Conservation (phyloP, 2,797 vertebrate species). For the Serranus cabrilla region DNA sequence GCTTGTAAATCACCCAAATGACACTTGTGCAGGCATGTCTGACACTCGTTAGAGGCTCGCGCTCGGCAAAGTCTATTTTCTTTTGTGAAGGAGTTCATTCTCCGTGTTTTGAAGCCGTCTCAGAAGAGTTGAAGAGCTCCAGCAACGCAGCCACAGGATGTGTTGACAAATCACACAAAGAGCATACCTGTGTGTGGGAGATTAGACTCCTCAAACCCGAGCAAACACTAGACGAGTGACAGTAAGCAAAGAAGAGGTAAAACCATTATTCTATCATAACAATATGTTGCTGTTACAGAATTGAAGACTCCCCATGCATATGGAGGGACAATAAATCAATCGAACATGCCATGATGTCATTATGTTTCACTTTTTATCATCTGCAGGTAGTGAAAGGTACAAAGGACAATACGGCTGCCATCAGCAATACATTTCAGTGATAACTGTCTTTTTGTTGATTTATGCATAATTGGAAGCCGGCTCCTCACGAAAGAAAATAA, state of each 20-base stretch:
- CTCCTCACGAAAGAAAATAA: slow-evolving; percentile 26
- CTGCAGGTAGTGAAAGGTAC: slow-evolving; percentile 23
- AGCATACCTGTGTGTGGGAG: slow-evolving; percentile 66
- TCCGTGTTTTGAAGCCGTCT: slow-evolving; percentile 68
- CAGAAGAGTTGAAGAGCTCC: slow-evolving; percentile 60
- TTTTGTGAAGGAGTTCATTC: slow-evolving; percentile 63
- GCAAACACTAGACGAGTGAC: slow-evolving; percentile 55
- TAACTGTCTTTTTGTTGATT: slow-evolving; percentile 41
- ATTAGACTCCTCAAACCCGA: slow-evolving; percentile 71
- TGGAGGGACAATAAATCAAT: slow-evolving; percentile 51
- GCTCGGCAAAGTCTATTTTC: slow-evolving; percentile 65
- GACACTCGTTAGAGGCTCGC: slow-evolving; percentile 63
- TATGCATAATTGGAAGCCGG: slow-evolving; percentile 33
- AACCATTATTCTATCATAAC: slow-evolving; percentile 54
- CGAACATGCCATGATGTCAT: slow-evolving; percentile 45
- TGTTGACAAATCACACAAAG: slow-evolving; percentile 70
- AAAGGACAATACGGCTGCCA: slow-evolving; percentile 13
- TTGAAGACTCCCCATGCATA: slow-evolving; percentile 27
- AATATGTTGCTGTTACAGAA: slow-evolving; percentile 18
- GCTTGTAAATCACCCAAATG: slow-evolving; percentile 80
- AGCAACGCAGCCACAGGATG: slow-evolving; percentile 44
- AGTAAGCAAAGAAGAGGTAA: slow-evolving; percentile 58
- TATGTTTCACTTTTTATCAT: slow-evolving; percentile 40
- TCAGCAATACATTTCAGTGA: slow-evolving; percentile 33
- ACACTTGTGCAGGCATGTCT: slow-evolving; percentile 68